Evolutionary conservation across 2,888 invertebrate species (phyloP).

Genomic region (Tyria jacobaeae): DNA sequence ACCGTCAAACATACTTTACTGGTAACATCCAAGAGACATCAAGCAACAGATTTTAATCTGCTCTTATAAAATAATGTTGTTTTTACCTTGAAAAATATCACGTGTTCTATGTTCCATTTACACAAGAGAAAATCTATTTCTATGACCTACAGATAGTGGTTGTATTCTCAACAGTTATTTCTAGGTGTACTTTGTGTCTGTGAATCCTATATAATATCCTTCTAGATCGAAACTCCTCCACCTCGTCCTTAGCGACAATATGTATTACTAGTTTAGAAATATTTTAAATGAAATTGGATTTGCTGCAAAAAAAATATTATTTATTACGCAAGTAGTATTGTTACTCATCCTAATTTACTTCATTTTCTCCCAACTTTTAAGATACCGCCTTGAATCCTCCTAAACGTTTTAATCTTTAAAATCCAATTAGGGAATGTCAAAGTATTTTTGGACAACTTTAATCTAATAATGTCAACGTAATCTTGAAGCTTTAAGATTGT

Average conservation of each 20-base stretch:
- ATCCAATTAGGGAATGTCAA: slow-evolving; percentile 46
- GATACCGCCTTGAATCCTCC: slow-evolving; percentile 20
- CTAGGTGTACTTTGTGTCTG: not conserved
- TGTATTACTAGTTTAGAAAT: not conserved
- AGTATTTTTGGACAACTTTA: slow-evolving; percentile 38
- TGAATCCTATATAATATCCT: not conserved
- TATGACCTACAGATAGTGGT: not conserved
- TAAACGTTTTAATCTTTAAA: slow-evolving; percentile 28
- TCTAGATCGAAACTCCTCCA: not conserved
- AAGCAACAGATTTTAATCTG: not conserved
- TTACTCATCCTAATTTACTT: slow-evolving; percentile 1
- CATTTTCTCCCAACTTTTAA: slow-evolving; percentile 11
- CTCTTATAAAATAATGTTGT: not conserved
- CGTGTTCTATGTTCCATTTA: not conserved
- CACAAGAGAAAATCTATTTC: not conserved
- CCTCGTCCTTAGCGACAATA: not conserved
- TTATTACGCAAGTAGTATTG: too few relatives aligned
- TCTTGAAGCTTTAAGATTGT: slow-evolving; percentile 44
- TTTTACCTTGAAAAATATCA: not conserved
- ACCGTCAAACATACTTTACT: slow-evolving; percentile 11
- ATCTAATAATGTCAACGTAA: slow-evolving; percentile 45
- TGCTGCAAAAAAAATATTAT: too few relatives aligned
- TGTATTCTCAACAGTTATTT: too few relatives aligned
- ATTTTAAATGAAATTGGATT: too few relatives aligned
- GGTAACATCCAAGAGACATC: not conserved